phyloP scores from a whole-genome alignment of 2,797 vertebrate genomes.

The Harpagifer antarcticus region DNA sequence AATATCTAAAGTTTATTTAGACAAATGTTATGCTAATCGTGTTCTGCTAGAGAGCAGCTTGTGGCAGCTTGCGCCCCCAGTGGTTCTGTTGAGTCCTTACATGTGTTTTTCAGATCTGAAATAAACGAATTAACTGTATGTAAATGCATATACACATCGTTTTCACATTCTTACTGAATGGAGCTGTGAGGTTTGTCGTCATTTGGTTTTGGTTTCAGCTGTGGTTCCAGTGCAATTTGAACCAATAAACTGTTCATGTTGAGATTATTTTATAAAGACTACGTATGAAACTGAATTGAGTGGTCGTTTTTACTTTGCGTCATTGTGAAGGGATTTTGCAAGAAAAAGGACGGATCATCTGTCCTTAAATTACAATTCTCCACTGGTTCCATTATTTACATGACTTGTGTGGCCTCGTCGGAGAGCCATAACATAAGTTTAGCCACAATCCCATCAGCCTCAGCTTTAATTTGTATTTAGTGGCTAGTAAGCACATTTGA shows the following conservation, averaged over 20 bases:
- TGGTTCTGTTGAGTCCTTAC: neutral
- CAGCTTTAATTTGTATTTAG: too few relatives aligned
- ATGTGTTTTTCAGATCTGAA: neutral
- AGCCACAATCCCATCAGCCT: too few relatives aligned
- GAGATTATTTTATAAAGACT: neutral
- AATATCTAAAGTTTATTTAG: constrained; percentile 57
- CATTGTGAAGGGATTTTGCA: neutral
- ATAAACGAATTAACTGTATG: neutral
- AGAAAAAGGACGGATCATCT: neutral
- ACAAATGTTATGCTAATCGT: constrained; percentile 28
- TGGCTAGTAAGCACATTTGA: too few relatives aligned
- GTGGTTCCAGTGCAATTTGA: neutral
- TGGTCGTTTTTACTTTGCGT: neutral
- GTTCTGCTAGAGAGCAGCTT: constrained; percentile 1
- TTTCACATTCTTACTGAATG: neutral
- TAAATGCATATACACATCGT: neutral
- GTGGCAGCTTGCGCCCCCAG: too few relatives aligned
- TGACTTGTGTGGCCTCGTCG: neutral
- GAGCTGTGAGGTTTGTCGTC: neutral
- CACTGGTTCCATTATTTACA: neutral
- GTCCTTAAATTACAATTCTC: neutral
- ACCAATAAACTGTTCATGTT: constrained; percentile 7
- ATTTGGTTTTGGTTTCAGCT: constrained; percentile 2
- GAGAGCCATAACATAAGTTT: too few relatives aligned
- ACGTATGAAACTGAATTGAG: neutral